Percentiles rank a stretch among this genome's conserved stretches.
These are phyloP conservation scores for Ageneiosus marmoratus DNA, from an alignment of 2,113 vertebrate genomes.

Conservation along the genomic window DNA sequence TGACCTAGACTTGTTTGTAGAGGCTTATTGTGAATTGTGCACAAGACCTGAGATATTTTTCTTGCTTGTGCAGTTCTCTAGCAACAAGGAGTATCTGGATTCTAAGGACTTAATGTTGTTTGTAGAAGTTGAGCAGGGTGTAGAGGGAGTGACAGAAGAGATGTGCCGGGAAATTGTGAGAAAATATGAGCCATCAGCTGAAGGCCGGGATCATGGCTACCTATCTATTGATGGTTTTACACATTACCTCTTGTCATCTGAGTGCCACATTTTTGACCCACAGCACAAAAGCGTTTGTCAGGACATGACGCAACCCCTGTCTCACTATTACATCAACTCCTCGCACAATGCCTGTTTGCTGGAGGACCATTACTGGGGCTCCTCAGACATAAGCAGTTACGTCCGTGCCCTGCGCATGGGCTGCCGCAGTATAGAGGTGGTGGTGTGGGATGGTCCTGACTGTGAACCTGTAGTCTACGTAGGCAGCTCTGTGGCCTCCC, in stretches of 20 bases:
- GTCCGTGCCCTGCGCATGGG: constrained; percentile 83
- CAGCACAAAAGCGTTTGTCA: constrained; percentile 90
- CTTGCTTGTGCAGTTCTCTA: constrained; percentile 89
- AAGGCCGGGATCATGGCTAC: constrained; percentile 83
- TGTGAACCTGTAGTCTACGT: constrained; percentile 86
- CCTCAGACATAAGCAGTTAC: constrained; percentile 83
- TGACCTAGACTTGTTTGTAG: constrained; percentile 82
- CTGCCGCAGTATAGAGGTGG: constrained; percentile 87
- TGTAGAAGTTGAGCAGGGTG: constrained; percentile 89
- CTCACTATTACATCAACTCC: constrained; percentile 92
- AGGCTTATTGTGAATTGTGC: constrained; percentile 87
- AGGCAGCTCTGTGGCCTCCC: constrained; percentile 80
- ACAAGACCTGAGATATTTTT: constrained; percentile 92
- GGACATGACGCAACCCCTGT: constrained; percentile 88
- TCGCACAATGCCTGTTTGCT: constrained; percentile 86
- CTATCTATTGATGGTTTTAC: constrained; percentile 89
- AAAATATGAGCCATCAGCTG: constrained; percentile 87
- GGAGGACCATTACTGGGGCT: constrained; percentile 89
- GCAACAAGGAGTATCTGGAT: constrained; percentile 91
- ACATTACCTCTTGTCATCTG: constrained; percentile 88
- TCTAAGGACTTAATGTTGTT: constrained; percentile 88
- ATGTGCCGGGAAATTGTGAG: constrained; percentile 83
- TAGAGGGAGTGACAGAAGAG: constrained; percentile 85
- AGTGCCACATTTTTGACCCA: constrained; percentile 90
- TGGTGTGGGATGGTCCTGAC: constrained; percentile 86